Evolutionary conservation across 2,113 vertebrate genomes (phyloP).

Genomic region (Semicossyphus pulcher): DNA sequence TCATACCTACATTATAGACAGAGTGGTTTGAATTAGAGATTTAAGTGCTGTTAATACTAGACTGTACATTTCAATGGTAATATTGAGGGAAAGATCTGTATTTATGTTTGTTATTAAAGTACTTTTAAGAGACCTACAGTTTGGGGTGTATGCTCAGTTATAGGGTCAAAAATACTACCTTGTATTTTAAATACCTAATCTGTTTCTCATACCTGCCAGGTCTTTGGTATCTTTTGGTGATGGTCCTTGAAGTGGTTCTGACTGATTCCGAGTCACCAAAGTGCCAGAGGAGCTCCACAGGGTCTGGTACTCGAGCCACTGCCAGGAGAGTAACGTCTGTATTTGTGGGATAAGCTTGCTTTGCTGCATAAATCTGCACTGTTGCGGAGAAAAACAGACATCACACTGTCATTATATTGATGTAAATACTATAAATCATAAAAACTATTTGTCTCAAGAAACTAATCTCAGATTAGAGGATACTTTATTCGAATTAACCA

Average conservation of each 20-base stretch:
- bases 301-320: slow-evolving; percentile 55
- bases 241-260: slow-evolving; percentile 71
- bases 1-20: slow-evolving; percentile 75
- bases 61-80: too few species aligned
- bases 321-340: slow-evolving; percentile 79
- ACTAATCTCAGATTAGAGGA: too few species aligned
- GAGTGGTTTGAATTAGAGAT: neutral
- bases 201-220: slow-evolving; percentile 77
- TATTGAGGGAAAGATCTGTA: too few species aligned
- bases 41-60: too few species aligned
- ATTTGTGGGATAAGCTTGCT: slow-evolving; percentile 79
- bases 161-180: too few species aligned
- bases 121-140: too few species aligned
- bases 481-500: too few species aligned
- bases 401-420: neutral
- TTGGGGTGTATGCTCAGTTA: too few species aligned
- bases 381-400: slow-evolving; percentile 48
- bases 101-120: too few species aligned
- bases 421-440: neutral
- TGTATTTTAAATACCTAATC: neutral
- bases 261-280: slow-evolving; percentile 81
- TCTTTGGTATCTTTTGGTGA: slow-evolving; percentile 74
- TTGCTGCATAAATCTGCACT: slow-evolving; percentile 78
- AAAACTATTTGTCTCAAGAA: too few species aligned
- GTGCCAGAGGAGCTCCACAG: slow-evolving; percentile 82